phyloP scores from a whole-genome alignment of 2,113 vertebrate genomes.

The Melanerpes aurifrons region DNA sequence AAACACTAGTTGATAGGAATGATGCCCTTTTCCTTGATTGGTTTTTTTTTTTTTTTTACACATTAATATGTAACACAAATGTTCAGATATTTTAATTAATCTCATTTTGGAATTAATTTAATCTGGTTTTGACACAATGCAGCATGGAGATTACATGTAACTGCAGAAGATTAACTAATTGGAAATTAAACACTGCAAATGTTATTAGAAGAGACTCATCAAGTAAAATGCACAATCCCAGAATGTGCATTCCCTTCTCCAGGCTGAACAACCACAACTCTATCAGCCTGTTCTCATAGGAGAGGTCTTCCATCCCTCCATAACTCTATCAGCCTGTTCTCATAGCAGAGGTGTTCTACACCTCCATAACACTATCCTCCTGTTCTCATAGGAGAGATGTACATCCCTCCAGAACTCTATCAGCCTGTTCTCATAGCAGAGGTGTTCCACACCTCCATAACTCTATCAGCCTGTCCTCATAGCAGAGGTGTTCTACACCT shows the following conservation, averaged over 20 bases:
- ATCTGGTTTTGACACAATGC: slow-evolving; percentile 14
- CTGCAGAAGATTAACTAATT: slow-evolving; percentile 26
- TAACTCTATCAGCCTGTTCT: no score
- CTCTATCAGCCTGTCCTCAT: no score
- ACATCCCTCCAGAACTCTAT: no score
- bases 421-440: no score
- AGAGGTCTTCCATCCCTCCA: no score
- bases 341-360: no score
- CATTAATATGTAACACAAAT: not conserved
- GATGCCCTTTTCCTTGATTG: not conserved
- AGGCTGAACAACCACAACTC: no score
- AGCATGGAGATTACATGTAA: not conserved
- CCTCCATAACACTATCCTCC: no score
- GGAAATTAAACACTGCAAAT: slow-evolving; percentile 29
- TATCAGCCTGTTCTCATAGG: no score
- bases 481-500: no score
- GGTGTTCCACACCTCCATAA: no score
- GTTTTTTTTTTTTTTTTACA: not conserved
- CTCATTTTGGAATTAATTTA: slow-evolving; percentile 6
- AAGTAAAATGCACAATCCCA: not conserved
- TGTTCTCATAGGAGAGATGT: no score
- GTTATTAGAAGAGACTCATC: not conserved
- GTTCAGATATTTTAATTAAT: slow-evolving; percentile 50
- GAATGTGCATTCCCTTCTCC: not conserved
- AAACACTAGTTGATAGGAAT: not conserved